A percentile compares a stretch with the other conserved stretches of the same genome.
Conservation (phyloP, 2,113 vertebrate species). For the Myiagra hebetior region DNA sequence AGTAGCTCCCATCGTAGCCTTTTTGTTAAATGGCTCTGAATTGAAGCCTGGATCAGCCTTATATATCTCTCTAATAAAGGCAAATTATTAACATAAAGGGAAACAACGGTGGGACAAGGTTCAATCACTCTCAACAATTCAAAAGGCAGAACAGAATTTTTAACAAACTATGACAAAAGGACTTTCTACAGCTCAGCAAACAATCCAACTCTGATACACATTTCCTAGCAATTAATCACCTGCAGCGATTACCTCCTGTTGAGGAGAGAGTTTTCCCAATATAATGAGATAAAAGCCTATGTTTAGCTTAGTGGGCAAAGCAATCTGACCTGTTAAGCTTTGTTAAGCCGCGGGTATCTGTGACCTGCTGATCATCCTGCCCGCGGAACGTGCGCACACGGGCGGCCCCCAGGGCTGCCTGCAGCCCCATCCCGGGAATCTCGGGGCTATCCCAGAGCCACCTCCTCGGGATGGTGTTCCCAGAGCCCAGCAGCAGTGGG, state of each 20-base stretch:
- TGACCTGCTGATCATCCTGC: background rate
- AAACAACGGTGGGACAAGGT: background rate
- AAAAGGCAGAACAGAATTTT: background rate
- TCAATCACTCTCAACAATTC: background rate
- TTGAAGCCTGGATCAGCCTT: background rate
- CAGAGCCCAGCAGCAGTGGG: background rate
- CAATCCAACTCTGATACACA: background rate
- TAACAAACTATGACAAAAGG: background rate
- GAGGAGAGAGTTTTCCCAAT: background rate
- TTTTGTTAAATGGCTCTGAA: background rate
- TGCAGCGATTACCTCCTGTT: background rate
- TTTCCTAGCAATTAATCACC: background rate
- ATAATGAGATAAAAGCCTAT: constrained; percentile 29
- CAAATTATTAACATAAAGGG: constrained; percentile 22
- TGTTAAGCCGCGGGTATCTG: background rate
- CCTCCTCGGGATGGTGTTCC: accelerated
- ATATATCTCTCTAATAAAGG: constrained; percentile 13
- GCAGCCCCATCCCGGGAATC: background rate
- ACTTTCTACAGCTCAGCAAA: background rate
- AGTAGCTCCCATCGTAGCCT: background rate
- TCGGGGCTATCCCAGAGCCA: accelerated
- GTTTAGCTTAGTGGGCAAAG: constrained; percentile 1
- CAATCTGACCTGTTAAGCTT: background rate
- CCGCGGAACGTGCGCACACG: accelerated
- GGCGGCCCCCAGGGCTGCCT: accelerated